Base-by-base conservation (phyloP, 2,797 vertebrate species). In the Siniperca undulata region DNA sequence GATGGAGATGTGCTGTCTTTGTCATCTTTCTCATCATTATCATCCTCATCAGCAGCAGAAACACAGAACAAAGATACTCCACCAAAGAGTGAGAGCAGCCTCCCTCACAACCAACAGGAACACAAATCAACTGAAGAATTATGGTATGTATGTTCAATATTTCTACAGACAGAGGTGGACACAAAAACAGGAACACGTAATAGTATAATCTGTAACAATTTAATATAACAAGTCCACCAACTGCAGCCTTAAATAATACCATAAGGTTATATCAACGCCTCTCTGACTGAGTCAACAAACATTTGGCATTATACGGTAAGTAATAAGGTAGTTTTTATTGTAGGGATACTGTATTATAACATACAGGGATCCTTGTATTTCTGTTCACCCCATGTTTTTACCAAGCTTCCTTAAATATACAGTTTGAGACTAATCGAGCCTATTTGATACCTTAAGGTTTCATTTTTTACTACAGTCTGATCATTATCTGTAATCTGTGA, bases 1-100 rank as follows among this genome's bases (percentile, higher is more conserved):
- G 93, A 95, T 52, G 90, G 85, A 86, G 88, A 88, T 1, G 56
- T 90, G 34, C 34, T 92, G 77, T 89, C 90, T 44, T 73, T 91
- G 81, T 83, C 83, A 1, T 90, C 93, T 12, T 90, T 53, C 5
- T 88, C 90, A 9, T 88, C 87, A 1, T 53, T 86, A 3, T 78
- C 87, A 16, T 84, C 78, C 27, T 83, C 78, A 46, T 55, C 38
- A 52, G 58, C 75, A 46, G 48, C 70, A 69, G 88, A 5, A 64
- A 58, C 59, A 42, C 81, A 85, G 74, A 72, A 30, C 30, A 30
- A 20, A 44, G 86, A 86, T 2, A 48, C 58, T 53, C 80, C 69
- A 24, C 12, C 64, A 19, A 69, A 83, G 61, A 71, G 69, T 12
- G 77, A 86, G 36, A 59, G 44, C 78, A 78, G 78, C 71, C 38